Evolutionary conservation across 2,797 vertebrate genomes (phyloP), one percentile per base, ranked within the genome.

Genomic region (Cygnus olor): DNA sequence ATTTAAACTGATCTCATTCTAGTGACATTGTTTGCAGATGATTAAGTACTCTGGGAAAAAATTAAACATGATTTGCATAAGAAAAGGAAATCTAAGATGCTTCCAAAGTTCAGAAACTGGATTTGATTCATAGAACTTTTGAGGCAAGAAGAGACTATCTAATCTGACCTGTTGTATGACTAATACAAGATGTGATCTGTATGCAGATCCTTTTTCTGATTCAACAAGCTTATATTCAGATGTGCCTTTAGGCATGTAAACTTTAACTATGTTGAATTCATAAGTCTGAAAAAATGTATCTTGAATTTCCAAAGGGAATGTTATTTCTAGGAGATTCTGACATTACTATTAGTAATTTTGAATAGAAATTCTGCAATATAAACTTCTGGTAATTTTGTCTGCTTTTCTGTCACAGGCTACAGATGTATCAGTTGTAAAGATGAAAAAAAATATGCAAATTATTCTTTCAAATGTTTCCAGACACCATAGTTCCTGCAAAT

Each of bases 91-190:
- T 49, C 49, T 28, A 82, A 84, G 54, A 45, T 69, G 27, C 80
- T 84, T 88, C 89, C 54, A 60, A 86, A 84, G 58, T 86, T 79
- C 63, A 76, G 78, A 90, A 84, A 86, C 68, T 72, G 45, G 51
- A 72, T 79, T 81, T 57, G 7, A 49, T 57, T 89, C n/a, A 57
- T 6, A 57, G 81, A 69, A 34, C 49, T 89, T 89, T 30, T 69
- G 28, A 69, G n/a, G 28, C 49, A 76, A 86, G 71, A 77, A 86
- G 71, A 72, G 51, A n/a, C 20, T 45, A 22, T 58, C 34, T 57
- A 54, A 87, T 85, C 42, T 87, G 79, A 89, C 87, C 68, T 70
- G 71, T 34, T 89, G 25, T 70, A 25, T 87, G 94, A 87, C 70
- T 84, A 71, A 72, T 16, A 70, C 19, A 51, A 72, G 45, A 60